Evolutionary conservation across 2,113 vertebrate genomes (phyloP).

Genomic region (Galbula dea): DNA sequence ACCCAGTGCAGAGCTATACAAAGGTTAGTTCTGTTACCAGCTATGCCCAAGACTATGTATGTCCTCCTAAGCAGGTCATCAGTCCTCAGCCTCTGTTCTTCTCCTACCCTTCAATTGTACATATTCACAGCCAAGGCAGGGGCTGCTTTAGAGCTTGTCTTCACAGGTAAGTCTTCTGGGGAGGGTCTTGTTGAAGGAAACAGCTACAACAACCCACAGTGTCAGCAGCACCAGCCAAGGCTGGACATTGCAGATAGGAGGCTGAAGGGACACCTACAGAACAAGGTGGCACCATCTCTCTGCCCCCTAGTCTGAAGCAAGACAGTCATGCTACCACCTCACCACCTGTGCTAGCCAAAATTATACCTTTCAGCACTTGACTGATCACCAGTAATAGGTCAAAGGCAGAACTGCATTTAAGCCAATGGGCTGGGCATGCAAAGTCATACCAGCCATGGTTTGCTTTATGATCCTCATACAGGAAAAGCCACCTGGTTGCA

Average conservation of each 20-base stretch:
- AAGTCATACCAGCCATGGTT: neutral
- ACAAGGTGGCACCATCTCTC: neutral
- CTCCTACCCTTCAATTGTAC: neutral
- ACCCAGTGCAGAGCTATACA: neutral
- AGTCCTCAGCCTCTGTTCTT: neutral
- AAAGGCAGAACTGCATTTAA: neutral
- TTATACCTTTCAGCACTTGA: neutral
- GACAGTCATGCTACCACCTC: neutral
- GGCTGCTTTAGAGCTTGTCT: neutral
- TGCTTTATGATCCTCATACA: neutral
- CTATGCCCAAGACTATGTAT: rapidly evolving
- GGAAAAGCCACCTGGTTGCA: neutral
- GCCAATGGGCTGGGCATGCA: neutral
- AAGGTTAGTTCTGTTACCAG: neutral
- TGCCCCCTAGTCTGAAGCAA: neutral
- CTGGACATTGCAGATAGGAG: neutral
- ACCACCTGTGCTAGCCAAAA: neutral
- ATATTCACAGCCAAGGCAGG: neutral
- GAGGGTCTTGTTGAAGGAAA: neutral
- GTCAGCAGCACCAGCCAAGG: neutral
- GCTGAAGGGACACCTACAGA: no score
- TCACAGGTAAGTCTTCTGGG: neutral
- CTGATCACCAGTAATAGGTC: neutral
- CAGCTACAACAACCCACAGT: neutral
- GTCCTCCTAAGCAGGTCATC: neutral